phyloP scores from a whole-genome alignment of 23 tunicate species.

The Aplidium turbinatum region DNA sequence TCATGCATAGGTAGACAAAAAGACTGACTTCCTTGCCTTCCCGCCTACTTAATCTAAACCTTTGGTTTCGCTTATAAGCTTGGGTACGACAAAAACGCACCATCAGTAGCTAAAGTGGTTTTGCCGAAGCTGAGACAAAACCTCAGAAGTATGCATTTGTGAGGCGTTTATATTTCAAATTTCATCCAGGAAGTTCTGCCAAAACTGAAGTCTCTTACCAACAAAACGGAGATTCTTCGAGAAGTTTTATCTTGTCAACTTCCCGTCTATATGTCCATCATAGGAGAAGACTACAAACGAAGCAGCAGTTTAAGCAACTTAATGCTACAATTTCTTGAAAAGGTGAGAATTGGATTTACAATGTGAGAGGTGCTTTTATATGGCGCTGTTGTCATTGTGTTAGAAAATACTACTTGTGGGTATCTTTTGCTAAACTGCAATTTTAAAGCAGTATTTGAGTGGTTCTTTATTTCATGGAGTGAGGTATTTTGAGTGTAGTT shows the following conservation, averaged over 20 bases:
- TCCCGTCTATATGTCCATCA: conserved; percentile 47
- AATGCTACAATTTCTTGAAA: conserved; percentile 45
- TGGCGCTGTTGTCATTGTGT: conserved; percentile 26
- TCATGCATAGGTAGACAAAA: too few species aligned
- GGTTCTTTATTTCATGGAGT: background rate
- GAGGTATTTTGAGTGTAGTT: background rate
- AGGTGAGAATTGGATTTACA: too few species aligned
- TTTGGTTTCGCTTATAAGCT: too few species aligned
- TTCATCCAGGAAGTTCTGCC: conserved; percentile 34
- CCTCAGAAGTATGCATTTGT: background rate
- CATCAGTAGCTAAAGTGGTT: too few species aligned
- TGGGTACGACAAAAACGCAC: too few species aligned
- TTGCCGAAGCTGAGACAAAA: too few species aligned
- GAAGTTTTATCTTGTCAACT: conserved; percentile 46
- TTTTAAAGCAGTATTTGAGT: background rate
- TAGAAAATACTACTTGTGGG: too few species aligned
- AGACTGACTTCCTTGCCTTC: too few species aligned
- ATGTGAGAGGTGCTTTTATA: background rate
- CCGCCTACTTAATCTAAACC: too few species aligned
- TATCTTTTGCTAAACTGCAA: too few species aligned
- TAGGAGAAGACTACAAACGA: conserved; percentile 57
- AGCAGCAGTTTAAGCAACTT: conserved; percentile 58
- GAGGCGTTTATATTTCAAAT: background rate
- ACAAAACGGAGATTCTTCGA: conserved; percentile 13
- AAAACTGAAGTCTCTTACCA: background rate